phyloP scores from a whole-genome alignment of 2,113 vertebrate genomes.

The Lonchura striata region DNA sequence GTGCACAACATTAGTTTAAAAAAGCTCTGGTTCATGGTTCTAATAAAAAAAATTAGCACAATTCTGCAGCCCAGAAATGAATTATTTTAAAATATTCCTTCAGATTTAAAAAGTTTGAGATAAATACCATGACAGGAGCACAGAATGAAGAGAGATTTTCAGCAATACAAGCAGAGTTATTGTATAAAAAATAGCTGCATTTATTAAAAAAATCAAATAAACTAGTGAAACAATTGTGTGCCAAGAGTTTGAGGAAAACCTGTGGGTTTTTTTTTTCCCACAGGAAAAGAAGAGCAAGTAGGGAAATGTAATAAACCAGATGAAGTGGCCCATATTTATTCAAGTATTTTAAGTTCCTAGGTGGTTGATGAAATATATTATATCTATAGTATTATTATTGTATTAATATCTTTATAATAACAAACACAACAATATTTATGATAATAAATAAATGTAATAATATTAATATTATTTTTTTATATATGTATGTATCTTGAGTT shows the following conservation, averaged over 20 bases:
- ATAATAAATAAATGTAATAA: no score
- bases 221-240: accelerated
- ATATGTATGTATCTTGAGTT: no score
- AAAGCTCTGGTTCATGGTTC: not conserved
- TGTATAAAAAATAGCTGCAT: not conserved
- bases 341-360: not conserved
- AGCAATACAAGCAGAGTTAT: not conserved
- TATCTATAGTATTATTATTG: no score
- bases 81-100: not conserved
- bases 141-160: not conserved
- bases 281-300: not conserved
- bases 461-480: no score
- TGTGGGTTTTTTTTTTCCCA: accelerated
- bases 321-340: not conserved
- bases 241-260: not conserved
- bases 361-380: no score
- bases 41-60: not conserved
- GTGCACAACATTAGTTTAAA: not conserved
- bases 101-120: not conserved
- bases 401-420: no score
- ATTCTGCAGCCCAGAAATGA: not conserved
- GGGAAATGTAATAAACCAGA: not conserved
- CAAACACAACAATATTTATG: no score
- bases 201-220: not conserved
- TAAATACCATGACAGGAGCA: not conserved